Evolutionary conservation across 2,888 invertebrate species (phyloP), one percentile per base, ranked within the genome.

Genomic region (Dicyrtoma fusca): DNA sequence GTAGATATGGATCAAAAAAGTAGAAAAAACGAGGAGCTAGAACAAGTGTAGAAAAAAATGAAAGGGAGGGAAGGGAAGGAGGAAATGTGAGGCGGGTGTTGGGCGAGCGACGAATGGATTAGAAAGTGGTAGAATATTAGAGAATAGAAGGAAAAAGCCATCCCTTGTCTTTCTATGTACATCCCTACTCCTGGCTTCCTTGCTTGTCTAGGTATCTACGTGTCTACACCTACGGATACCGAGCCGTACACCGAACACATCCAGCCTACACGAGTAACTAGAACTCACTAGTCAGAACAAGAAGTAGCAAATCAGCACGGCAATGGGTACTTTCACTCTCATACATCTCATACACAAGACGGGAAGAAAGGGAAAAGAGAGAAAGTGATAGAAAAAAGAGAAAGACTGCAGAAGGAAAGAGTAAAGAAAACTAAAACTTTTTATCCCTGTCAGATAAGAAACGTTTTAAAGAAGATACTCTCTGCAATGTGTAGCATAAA

Each of bases 121-220:
- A 61, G 61, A 42, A 44, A 61, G 21, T 34, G 42, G n/a, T 44
- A 61, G 61, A 61, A 61, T 61, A 42, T 61, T 61, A 61, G 19
- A 61, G 17, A 8, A 21, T 61, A 61, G 42, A 21, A n/a, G 19
- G 34, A 61, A 57, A 19, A n/a, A 14, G 44, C 17, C 26, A 34
- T 19, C 44, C 42, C 26, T 4, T 5, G 34, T 5, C 34, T 34
- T 34, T 5, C 34, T 34, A 5, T 3, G 34, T 5, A 34, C 34
- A 34, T 34, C 3, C 34, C 3, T 34, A 34, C 8, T 34, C 8
- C 34, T 34, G 34, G 34, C 34, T 34, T 8, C 34, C 34, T 34
- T 8, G 4, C 34, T 34, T 3, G 34, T 8, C 34, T 34, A 8
- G 34, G 34, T 34, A 8, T 34, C 34, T 34, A 34, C 34, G 34